These are phyloP conservation scores for Actinostola sp. DNA, from an alignment of 92 coral and sea anemone species.

Conservation along the genomic window DNA sequence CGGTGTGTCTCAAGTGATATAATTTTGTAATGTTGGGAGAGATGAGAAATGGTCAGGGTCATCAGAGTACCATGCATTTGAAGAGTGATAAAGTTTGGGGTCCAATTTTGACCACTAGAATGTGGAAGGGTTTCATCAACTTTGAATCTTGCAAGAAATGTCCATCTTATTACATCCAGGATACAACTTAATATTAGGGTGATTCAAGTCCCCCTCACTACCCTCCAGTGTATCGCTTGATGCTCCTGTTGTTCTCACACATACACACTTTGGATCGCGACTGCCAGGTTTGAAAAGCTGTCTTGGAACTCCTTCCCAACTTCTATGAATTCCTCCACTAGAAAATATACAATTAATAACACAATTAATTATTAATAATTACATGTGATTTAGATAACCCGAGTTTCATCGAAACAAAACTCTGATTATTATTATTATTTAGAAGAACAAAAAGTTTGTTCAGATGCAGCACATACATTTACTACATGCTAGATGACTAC, in stretches of 20 bases:
- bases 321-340: conserved; percentile 77
- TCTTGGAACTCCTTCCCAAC: conserved; percentile 85
- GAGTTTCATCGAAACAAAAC: too few relatives aligned
- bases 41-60: too few relatives aligned
- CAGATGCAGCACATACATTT: too few relatives aligned
- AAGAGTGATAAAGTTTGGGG: too few relatives aligned
- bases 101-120: background rate
- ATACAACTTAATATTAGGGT: conserved; percentile 64
- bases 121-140: background rate
- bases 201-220: conserved; percentile 67
- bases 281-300: conserved; percentile 73
- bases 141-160: conserved; percentile 46
- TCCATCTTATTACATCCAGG: conserved; percentile 70
- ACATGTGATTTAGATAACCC: background rate
- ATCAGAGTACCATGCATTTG: too few relatives aligned
- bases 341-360: background rate
- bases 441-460: too few relatives aligned
- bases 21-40: too few relatives aligned
- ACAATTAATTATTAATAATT: background rate
- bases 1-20: too few relatives aligned
- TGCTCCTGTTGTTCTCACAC: conserved; percentile 70
- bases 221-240: conserved; percentile 75
- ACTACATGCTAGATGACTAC: too few relatives aligned
- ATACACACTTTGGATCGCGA: conserved; percentile 63
- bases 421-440: too few relatives aligned